phyloP scores from a whole-genome alignment of 53 echinoderm and acorn worm genomes.

The Astropecten irregularis region DNA sequence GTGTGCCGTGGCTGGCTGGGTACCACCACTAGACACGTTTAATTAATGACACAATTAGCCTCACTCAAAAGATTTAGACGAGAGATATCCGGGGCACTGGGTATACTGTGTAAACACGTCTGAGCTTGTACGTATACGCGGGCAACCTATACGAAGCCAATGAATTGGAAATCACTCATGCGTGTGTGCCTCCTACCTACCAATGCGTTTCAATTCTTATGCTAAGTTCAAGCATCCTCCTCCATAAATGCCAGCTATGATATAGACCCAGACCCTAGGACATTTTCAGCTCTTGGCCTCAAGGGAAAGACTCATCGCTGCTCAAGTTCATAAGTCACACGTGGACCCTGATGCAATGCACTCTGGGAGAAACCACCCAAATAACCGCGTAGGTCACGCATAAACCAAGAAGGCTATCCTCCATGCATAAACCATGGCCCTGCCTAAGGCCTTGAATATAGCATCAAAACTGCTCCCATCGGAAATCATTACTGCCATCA shows the following conservation, averaged over 20 bases:
- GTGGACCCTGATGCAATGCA: too few relatives aligned
- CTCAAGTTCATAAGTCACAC: slow-evolving; percentile 40
- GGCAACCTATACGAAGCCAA: neutral
- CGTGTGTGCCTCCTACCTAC: neutral
- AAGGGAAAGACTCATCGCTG: neutral
- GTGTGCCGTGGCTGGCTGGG: slow-evolving; percentile 2
- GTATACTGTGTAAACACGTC: slow-evolving; percentile 24
- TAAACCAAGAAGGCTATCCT: too few relatives aligned
- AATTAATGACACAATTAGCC: slow-evolving; percentile 65
- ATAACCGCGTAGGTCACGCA: too few relatives aligned
- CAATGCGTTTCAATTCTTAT: slow-evolving; percentile 33
- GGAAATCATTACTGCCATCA: too few relatives aligned
- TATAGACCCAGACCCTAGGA: neutral
- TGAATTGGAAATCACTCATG: slow-evolving; percentile 6
- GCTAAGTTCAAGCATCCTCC: neutral
- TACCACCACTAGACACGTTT: slow-evolving; percentile 43
- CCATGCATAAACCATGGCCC: too few relatives aligned
- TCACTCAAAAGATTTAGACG: slow-evolving; percentile 11
- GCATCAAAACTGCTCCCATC: too few relatives aligned
- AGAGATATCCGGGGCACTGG: slow-evolving; percentile 14
- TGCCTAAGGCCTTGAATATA: too few relatives aligned
- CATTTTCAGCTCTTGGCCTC: neutral
- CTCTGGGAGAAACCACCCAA: too few relatives aligned
- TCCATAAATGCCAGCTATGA: too few relatives aligned
- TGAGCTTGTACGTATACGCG: slow-evolving; percentile 23